These are phyloP conservation scores for Sus scrofa DNA, from an alignment of 2,113 vertebrate genomes.

Conservation along the genomic window DNA sequence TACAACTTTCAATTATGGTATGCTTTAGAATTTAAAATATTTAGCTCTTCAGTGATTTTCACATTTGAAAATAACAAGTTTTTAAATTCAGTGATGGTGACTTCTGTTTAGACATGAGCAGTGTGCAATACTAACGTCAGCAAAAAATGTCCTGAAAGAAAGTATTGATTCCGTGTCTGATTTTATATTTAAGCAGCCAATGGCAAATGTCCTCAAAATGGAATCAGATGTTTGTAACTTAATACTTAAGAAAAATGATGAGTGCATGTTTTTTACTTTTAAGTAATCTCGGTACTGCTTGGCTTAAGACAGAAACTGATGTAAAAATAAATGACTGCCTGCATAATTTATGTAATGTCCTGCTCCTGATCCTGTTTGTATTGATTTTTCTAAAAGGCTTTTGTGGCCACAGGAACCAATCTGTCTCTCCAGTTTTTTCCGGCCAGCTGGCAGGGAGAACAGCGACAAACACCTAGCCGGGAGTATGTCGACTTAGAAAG, in stretches of 20 bases:
- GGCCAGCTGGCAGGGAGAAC: slow-evolving; percentile 98
- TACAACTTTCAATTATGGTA: slow-evolving; percentile 60
- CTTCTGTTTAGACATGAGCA: slow-evolving; percentile 81
- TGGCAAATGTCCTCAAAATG: slow-evolving; percentile 95
- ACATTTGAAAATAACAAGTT: slow-evolving; percentile 72
- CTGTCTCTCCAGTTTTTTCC: slow-evolving; percentile 99
- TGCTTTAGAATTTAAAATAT: slow-evolving; percentile 61
- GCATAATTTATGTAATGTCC: slow-evolving; percentile 98
- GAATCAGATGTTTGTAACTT: slow-evolving; percentile 99
- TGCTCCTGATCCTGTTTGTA: slow-evolving; percentile 98
- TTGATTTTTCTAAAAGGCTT: slow-evolving; percentile 99
- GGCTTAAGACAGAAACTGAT: slow-evolving; percentile 91
- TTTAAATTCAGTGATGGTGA: slow-evolving; percentile 73
- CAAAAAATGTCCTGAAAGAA: slow-evolving; percentile 90
- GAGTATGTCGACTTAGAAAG: slow-evolving; percentile 99
- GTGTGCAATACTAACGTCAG: slow-evolving; percentile 87
- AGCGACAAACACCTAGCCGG: slow-evolving; percentile 97
- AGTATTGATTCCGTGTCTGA: slow-evolving; percentile 89
- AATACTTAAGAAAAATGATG: slow-evolving; percentile 98
- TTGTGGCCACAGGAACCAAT: slow-evolving; percentile 99
- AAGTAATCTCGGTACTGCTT: slow-evolving; percentile 89
- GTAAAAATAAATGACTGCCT: slow-evolving; percentile 96
- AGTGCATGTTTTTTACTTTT: slow-evolving; percentile 92
- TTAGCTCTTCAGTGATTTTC: slow-evolving; percentile 67
- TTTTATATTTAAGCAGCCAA: slow-evolving; percentile 90